Evolutionary conservation across 2,113 vertebrate genomes (phyloP), one percentile per base, ranked within the genome.

Genomic region (Pyxicephalus adspersus): DNA sequence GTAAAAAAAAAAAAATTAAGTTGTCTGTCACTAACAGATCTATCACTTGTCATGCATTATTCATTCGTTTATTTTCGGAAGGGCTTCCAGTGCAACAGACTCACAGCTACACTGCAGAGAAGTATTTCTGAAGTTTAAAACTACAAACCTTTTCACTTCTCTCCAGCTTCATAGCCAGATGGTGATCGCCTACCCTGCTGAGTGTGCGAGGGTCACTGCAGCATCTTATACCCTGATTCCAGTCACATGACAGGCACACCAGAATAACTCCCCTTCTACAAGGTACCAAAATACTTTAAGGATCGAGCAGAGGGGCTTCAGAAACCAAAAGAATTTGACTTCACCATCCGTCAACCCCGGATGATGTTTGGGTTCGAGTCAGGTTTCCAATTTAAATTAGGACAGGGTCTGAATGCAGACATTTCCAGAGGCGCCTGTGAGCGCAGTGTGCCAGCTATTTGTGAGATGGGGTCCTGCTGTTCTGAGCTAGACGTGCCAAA

Each of bases 261-360:
- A 75, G 61, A 75, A 74, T 66, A 82, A 54, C 70, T 20, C 20
- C 50, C 60, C 22, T 60, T 34, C 50, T 34, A n/a, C 23, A 51
- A 31, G 3, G 55, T 73, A 61, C 31, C 22, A 74, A 65, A 52
- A 74, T 29, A 54, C 71, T 77, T 67, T 81, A 70, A 68, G 67
- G 22, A 74, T 25, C 1, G 29, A 9, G 29, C 28, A 4, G 29
- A n/a, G 28, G 71, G 54, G 71, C 11, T 28, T 2, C 57, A 77
- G 16, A 52, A n/a, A 64, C 0, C 20, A 65, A 81, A 84, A 84
- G 64, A 81, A 66, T 84, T 80, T 73, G 79, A 68, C 76, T 79
- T 3, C 54, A 63, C 84, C 45, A 28, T 64, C 23, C 50, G 51
- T 34, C 38, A 60, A 38, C 60, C 79, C 70, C 45, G 3, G 31